Conservation (phyloP, 2,797 vertebrate genomes). For the Rhynchonycteris naso region DNA sequence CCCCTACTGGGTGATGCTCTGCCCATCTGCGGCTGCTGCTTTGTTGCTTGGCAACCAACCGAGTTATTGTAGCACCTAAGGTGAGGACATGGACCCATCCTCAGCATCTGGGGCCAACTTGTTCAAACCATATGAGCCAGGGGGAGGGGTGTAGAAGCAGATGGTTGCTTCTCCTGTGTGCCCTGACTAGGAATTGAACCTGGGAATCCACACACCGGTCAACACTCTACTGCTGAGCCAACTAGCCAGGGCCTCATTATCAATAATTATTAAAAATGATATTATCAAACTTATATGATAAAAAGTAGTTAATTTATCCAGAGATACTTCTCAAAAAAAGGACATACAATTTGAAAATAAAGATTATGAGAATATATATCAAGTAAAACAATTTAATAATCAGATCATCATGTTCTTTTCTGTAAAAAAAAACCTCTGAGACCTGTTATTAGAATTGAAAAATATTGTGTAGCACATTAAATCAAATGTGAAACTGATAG, state of each 20-base stretch:
- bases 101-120: too few relatives aligned
- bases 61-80: too few relatives aligned
- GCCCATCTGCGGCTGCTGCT: too few relatives aligned
- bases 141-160: too few relatives aligned
- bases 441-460: background rate
- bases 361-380: background rate
- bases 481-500: constrained; percentile 49
- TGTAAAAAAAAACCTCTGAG: background rate
- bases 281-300: background rate
- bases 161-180: too few relatives aligned
- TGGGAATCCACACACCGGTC: too few relatives aligned
- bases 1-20: too few relatives aligned
- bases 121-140: too few relatives aligned
- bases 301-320: background rate
- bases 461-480: constrained; percentile 9
- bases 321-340: background rate
- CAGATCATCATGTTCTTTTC: background rate
- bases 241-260: background rate
- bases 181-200: too few relatives aligned
- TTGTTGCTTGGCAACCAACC: too few relatives aligned
- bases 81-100: too few relatives aligned
- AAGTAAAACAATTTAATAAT: background rate
- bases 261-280: background rate
- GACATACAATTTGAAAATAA: background rate
- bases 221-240: too few relatives aligned